phyloP scores from a whole-genome alignment of 1,140 invertebrate genomes.

The Limonius californicus region DNA sequence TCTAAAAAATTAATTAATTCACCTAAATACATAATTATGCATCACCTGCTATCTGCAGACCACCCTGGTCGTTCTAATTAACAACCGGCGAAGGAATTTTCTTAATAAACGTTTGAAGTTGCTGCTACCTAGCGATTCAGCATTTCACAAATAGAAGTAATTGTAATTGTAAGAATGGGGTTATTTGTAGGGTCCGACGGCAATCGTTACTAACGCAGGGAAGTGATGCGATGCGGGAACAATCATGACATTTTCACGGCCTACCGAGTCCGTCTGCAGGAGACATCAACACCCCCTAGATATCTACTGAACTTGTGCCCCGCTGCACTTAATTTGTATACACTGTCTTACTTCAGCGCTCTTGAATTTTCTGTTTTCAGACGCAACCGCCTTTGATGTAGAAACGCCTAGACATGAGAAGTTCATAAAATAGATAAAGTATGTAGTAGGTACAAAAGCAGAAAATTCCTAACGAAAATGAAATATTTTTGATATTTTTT shows the following conservation, averaged over 20 bases:
- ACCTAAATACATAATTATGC: too few relatives aligned
- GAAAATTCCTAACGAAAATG: too few relatives aligned
- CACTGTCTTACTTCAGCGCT: background rate
- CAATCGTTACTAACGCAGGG: conserved; percentile 10
- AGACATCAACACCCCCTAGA: conserved; percentile 27
- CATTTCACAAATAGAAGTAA: background rate
- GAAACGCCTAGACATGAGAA: too few relatives aligned
- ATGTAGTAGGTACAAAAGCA: too few relatives aligned
- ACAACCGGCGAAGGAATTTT: too few relatives aligned
- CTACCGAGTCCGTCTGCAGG: conserved; percentile 24
- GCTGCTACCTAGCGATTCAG: too few relatives aligned
- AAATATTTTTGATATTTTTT: too few relatives aligned
- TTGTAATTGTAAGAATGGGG: background rate
- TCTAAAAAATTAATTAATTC: too few relatives aligned
- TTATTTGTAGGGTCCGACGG: background rate
- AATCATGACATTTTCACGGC: conserved; percentile 28
- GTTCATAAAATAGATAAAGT: too few relatives aligned
- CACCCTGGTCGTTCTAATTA: too few relatives aligned
- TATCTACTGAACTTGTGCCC: conserved; percentile 1
- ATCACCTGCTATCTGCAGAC: background rate
- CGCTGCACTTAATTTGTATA: background rate
- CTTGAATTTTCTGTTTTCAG: background rate
- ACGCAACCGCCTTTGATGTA: background rate
- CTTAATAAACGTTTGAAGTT: too few relatives aligned
- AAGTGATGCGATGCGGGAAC: conserved; percentile 7